phyloP scores from a whole-genome alignment of 1,140 invertebrate species.

The Drosophila rhopaloa region DNA sequence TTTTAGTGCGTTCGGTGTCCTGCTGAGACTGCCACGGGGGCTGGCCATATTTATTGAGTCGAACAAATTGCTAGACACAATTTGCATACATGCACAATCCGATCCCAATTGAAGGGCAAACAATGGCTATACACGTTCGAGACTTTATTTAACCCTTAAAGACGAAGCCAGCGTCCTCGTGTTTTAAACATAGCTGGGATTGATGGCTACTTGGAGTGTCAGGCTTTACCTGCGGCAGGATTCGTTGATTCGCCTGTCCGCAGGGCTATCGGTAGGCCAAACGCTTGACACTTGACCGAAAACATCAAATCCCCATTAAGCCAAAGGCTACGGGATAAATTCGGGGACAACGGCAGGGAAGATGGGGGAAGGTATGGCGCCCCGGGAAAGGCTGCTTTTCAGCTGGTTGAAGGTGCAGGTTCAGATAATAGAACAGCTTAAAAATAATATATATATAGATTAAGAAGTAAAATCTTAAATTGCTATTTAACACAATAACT shows the following conservation, averaged over 20 bases:
- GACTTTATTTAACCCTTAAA: slow-evolving; percentile 51
- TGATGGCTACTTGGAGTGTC: slow-evolving; percentile 6
- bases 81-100: slow-evolving; percentile 43
- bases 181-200: slow-evolving; percentile 8
- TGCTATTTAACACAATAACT: background rate
- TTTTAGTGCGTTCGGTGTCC: slow-evolving; percentile 35
- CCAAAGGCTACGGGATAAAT: slow-evolving; percentile 29
- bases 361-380: background rate
- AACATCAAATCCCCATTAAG: slow-evolving; percentile 54
- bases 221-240: slow-evolving; percentile 22
- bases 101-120: slow-evolving; percentile 48
- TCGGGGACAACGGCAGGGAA: slow-evolving; percentile 2
- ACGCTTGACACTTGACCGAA: slow-evolving; percentile 51
- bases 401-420: background rate
- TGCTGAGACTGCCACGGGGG: slow-evolving; percentile 16
- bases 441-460: too few species aligned
- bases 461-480: background rate
- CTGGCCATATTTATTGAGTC: slow-evolving; percentile 61
- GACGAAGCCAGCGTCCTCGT: background rate
- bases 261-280: slow-evolving; percentile 15
- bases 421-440: too few species aligned
- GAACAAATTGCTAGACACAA: slow-evolving; percentile 62
- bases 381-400: background rate
- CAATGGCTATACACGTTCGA: slow-evolving; percentile 35
- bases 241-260: slow-evolving; percentile 15